Evolutionary conservation across 2,888 invertebrate species (phyloP).

Genomic region (Volucella inflata): DNA sequence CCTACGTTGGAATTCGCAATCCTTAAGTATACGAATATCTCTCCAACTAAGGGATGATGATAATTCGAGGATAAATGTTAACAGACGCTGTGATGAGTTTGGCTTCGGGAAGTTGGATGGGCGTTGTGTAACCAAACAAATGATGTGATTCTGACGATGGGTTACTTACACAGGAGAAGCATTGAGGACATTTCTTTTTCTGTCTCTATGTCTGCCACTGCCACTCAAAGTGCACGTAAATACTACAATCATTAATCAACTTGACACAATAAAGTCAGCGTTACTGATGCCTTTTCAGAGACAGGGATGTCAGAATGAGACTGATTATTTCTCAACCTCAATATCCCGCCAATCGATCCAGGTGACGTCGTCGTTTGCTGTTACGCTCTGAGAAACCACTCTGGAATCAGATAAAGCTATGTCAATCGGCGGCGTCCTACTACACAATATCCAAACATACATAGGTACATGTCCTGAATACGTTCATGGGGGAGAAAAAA

Average conservation of each 20-base stretch:
- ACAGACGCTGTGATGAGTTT: constrained; percentile 65
- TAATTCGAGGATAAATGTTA: constrained; percentile 69
- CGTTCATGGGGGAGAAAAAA: constrained; percentile 59
- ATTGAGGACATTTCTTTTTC: constrained; percentile 54
- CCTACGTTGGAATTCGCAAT: constrained; percentile 1
- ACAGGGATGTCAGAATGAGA: constrained; percentile 41
- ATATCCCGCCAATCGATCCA: constrained; percentile 30
- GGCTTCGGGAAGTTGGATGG: constrained; percentile 61
- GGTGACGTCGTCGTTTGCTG: constrained; percentile 58
- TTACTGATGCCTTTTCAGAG: constrained; percentile 71
- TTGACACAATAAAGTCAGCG: constrained; percentile 76
- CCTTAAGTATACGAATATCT: neutral
- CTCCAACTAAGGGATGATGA: constrained; percentile 37
- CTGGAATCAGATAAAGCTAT: constrained; percentile 21
- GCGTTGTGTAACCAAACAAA: constrained; percentile 14
- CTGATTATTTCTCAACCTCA: constrained; percentile 52
- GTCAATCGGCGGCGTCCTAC: constrained; percentile 43
- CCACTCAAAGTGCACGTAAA: constrained; percentile 69
- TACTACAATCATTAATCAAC: constrained; percentile 75
- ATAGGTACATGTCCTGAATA: neutral
- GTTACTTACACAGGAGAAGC: constrained; percentile 22
- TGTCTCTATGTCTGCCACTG: constrained; percentile 13
- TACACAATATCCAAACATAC: constrained; percentile 13
- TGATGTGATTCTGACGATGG: constrained; percentile 48
- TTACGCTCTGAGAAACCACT: constrained; percentile 19